A percentile compares a stretch with the other conserved stretches of the same genome.
phyloP scores from a whole-genome alignment of 2,113 vertebrate species.

The Pluvialis apricaria region DNA sequence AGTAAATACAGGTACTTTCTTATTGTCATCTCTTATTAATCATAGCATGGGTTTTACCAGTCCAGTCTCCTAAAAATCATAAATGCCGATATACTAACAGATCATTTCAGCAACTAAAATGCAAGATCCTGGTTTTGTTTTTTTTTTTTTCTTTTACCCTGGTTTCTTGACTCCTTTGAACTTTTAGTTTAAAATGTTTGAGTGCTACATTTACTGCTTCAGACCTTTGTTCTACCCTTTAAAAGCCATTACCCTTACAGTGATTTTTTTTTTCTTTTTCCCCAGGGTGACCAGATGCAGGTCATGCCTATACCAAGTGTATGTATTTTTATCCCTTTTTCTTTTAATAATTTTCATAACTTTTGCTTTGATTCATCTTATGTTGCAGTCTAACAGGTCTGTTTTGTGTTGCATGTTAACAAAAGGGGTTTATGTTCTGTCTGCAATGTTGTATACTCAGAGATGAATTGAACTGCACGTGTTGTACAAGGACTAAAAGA shows the following conservation, averaged over 20 bases:
- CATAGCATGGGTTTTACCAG: slow-evolving; percentile 39
- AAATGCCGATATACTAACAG: slow-evolving; percentile 3
- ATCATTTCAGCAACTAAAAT: slow-evolving; percentile 39
- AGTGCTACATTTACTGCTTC: slow-evolving; percentile 34
- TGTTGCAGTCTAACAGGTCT: slow-evolving; percentile 55
- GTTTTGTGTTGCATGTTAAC: slow-evolving; percentile 55
- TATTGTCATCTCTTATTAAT: slow-evolving; percentile 34
- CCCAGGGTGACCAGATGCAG: slow-evolving; percentile 92
- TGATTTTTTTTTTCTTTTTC: slow-evolving; percentile 72
- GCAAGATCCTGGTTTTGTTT: neutral
- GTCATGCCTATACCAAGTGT: slow-evolving; percentile 92
- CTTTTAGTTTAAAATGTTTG: slow-evolving; percentile 50
- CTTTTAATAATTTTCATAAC: slow-evolving; percentile 62
- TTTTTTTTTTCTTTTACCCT: slow-evolving; percentile 1
- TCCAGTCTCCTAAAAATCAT: slow-evolving; percentile 42
- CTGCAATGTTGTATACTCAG: neutral
- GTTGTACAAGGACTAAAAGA: neutral
- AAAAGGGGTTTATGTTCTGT: slow-evolving; percentile 28
- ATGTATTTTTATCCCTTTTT: slow-evolving; percentile 83
- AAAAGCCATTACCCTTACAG: slow-evolving; percentile 62
- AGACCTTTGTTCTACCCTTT: slow-evolving; percentile 60
- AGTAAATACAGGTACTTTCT: slow-evolving; percentile 42
- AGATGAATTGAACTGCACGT: neutral
- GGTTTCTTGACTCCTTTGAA: slow-evolving; percentile 44
- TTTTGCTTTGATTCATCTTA: slow-evolving; percentile 64